These are phyloP conservation scores for Podocnemis expansa DNA, from an alignment of 2,113 vertebrate genomes.

Conservation along the genomic window DNA sequence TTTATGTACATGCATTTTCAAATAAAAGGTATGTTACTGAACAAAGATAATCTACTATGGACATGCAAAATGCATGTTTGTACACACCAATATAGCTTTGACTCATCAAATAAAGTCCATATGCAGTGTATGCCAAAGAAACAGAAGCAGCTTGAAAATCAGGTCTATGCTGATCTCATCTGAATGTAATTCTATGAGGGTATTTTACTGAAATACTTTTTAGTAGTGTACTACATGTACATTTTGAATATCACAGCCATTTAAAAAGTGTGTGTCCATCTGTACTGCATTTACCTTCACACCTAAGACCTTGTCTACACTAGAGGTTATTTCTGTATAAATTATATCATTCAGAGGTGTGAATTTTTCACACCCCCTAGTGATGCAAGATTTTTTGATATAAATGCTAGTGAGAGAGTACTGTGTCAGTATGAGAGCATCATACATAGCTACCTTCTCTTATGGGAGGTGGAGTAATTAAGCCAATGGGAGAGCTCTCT, in stretches of 20 bases:
- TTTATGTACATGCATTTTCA: background rate
- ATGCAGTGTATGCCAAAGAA: fast-evolving
- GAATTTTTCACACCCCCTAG: background rate
- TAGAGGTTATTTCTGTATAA: background rate
- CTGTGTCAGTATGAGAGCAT: background rate
- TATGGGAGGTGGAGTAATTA: background rate
- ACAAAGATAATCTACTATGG: background rate
- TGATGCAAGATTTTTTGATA: background rate
- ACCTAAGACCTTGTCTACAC: background rate
- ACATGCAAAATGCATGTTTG: background rate
- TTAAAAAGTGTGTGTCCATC: background rate
- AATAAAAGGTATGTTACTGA: background rate
- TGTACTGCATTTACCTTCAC: background rate
- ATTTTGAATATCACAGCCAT: background rate
- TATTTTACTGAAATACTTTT: background rate
- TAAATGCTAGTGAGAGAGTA: background rate
- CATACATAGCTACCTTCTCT: background rate
- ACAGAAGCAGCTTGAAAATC: background rate
- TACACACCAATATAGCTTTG: background rate
- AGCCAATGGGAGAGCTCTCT: background rate
- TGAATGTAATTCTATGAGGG: background rate
- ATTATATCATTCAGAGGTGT: background rate
- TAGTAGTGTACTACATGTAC: background rate
- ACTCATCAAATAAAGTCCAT: background rate
- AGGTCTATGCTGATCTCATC: fast-evolving